phyloP scores from a whole-genome alignment of 2,113 vertebrate genomes.

The Tricholaema leucomelas region DNA sequence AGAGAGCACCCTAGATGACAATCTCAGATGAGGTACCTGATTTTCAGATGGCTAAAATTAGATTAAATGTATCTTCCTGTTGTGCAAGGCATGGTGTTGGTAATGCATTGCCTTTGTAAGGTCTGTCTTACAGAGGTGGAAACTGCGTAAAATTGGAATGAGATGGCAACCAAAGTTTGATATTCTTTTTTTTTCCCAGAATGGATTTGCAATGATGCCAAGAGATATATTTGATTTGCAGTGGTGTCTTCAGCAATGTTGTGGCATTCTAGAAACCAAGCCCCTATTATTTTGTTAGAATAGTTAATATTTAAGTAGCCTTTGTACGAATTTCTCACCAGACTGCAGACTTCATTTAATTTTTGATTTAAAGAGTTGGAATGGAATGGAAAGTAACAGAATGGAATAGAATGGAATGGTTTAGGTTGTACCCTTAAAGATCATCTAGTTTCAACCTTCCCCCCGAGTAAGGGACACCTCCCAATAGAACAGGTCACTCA shows the following conservation, averaged over 20 bases:
- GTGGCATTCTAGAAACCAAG: background rate
- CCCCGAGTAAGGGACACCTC: too few relatives aligned
- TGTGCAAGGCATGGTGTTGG: background rate
- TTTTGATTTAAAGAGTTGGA: background rate
- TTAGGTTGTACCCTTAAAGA: too few relatives aligned
- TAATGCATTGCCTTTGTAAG: background rate
- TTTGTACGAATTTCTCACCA: background rate
- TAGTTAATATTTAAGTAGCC: background rate
- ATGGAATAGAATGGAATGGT: too few relatives aligned
- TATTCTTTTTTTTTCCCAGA: background rate
- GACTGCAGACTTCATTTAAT: background rate
- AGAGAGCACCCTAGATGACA: background rate
- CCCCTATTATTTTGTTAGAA: background rate
- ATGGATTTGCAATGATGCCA: background rate
- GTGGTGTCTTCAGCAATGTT: background rate
- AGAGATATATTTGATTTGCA: background rate
- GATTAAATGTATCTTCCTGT: background rate
- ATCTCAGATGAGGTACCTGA: background rate
- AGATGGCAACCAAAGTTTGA: background rate
- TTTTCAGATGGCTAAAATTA: conserved; percentile 8
- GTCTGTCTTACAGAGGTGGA: background rate
- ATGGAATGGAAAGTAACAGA: too few relatives aligned
- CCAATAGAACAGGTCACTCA: too few relatives aligned
- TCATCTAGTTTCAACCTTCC: too few relatives aligned
- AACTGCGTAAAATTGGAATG: background rate